Percentiles rank a stretch among this genome's conserved stretches.
Evolutionary conservation across 2,888 invertebrate species (phyloP).

Genomic region (Dioctria linearis): DNA sequence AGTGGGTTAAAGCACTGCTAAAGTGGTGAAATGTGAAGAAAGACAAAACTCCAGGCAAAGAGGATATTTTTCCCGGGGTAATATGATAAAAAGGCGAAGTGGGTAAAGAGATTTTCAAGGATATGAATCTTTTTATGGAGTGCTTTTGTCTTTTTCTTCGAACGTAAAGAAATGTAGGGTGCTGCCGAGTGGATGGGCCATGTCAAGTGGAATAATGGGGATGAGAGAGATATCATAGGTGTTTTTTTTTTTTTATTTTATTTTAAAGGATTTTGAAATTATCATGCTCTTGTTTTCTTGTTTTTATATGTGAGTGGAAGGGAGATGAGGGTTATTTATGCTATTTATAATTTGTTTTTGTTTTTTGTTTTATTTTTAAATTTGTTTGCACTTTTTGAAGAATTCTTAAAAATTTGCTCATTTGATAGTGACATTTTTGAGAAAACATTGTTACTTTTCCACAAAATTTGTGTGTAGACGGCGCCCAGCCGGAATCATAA

Average conservation of each 20-base stretch:
- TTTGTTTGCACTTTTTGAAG: too few species aligned
- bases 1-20: conserved; percentile 29
- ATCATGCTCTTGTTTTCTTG: too few species aligned
- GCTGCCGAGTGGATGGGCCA: conserved; percentile 25
- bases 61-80: conserved; percentile 1
- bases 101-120: conserved; percentile 49
- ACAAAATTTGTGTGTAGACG: too few species aligned
- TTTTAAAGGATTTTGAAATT: too few species aligned
- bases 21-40: conserved; percentile 29
- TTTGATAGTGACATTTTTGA: too few species aligned
- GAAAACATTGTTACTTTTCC: too few species aligned
- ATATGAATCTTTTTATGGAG: conserved; percentile 45
- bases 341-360: too few species aligned
- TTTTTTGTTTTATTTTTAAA: too few species aligned
- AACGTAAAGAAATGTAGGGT: not conserved
- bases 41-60: conserved; percentile 17
- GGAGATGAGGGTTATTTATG: too few species aligned
- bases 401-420: too few species aligned
- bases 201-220: conserved; percentile 44
- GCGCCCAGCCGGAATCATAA: too few species aligned
- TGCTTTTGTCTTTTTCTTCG: conserved; percentile 37
- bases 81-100: conserved; percentile 17
- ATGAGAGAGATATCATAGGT: conserved; percentile 8
- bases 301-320: too few species aligned
- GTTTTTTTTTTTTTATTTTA: not conserved